A percentile compares a stretch with the other conserved stretches of the same genome.
Evolutionary conservation across 2,888 invertebrate species (phyloP).

Genomic region (Mythimna lalbum): DNA sequence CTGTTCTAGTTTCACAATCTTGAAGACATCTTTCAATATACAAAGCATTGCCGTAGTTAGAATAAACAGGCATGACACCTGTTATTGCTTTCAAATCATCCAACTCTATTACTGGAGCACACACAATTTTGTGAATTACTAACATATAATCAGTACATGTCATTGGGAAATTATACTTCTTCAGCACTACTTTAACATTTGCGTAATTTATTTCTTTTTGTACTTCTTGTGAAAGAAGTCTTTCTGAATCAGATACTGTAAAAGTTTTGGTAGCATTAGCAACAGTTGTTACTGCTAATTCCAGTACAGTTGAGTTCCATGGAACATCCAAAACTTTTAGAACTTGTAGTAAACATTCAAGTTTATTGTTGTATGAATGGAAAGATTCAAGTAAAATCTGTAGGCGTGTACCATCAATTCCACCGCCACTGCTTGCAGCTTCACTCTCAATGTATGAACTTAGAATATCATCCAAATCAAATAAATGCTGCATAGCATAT

Average conservation of each 20-base stretch:
- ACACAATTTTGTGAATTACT: slow-evolving; percentile 83
- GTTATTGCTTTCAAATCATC: slow-evolving; percentile 82
- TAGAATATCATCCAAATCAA: slow-evolving; percentile 85
- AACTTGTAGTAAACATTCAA: slow-evolving; percentile 84
- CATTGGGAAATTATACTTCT: slow-evolving; percentile 86
- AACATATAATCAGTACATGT: slow-evolving; percentile 82
- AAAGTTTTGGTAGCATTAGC: slow-evolving; percentile 80
- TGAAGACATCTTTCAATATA: slow-evolving; percentile 83
- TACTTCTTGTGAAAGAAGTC: slow-evolving; percentile 80
- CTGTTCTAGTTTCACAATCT: slow-evolving; percentile 81
- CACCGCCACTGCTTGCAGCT: slow-evolving; percentile 83
- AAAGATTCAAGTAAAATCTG: slow-evolving; percentile 82
- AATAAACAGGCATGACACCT: slow-evolving; percentile 75
- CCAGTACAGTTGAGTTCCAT: slow-evolving; percentile 79
- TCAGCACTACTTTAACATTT: slow-evolving; percentile 85
- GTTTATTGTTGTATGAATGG: slow-evolving; percentile 78
- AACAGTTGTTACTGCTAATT: slow-evolving; percentile 80
- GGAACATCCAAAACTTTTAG: slow-evolving; percentile 86
- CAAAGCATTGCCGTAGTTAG: slow-evolving; percentile 79
- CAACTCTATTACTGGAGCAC: slow-evolving; percentile 75
- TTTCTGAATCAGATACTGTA: slow-evolving; percentile 81
- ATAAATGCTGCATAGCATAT: slow-evolving; percentile 81
- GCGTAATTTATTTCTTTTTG: slow-evolving; percentile 85
- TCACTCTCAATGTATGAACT: slow-evolving; percentile 84
- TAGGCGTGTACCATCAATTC: slow-evolving; percentile 82